Evolutionary conservation across 2,113 vertebrate genomes (phyloP), one percentile per base, ranked within the genome.

Genomic region (Fulmarus glacialis): DNA sequence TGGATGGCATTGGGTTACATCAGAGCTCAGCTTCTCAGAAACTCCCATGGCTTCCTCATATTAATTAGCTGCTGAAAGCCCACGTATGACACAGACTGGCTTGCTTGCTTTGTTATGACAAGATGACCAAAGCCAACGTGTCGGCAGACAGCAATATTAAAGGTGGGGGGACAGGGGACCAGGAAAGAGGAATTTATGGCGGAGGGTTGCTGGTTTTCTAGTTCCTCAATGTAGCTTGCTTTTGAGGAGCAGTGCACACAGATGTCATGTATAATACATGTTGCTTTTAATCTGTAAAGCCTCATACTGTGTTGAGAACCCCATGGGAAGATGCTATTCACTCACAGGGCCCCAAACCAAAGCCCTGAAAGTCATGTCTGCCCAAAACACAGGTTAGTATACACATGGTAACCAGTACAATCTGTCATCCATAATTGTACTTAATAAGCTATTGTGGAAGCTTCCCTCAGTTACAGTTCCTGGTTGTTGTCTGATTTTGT

Each of bases 21-120:
- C 93, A 93, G 91, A 75, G 55, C 89, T 74, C 89, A n/a, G 92
- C 77, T 95, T 83, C 90, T 90, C 92, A 90, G 95, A 93, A 95
- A 77, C 92, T 93, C 80, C 93, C 59, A 4, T 40, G 79, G 71
- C 82, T 91, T 18, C 50, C 66, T 83, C 42, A 11, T 29, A 74
- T 43, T 94, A 94, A 96, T 97, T 82, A 95, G 60, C 73, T 81
- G 82, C 78, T 66, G 77, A 75, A 79, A 95, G 42, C 81, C 48
- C 58, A 38, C 3, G 2, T n/a, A 40, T 50, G 67, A 75, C 87
- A 74, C 52, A 47, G 53, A 11, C 63, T 18, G 89, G 48, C 66
- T 84, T 20, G 38, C n/a, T 94, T 52, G 58, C 70, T 77, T 78
- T 32, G 2, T 55, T 60, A 38, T 6, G 79, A 26, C 27, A 52